Base-by-base conservation (phyloP, 2,888 invertebrate species). In the Mythimna ferrago region DNA sequence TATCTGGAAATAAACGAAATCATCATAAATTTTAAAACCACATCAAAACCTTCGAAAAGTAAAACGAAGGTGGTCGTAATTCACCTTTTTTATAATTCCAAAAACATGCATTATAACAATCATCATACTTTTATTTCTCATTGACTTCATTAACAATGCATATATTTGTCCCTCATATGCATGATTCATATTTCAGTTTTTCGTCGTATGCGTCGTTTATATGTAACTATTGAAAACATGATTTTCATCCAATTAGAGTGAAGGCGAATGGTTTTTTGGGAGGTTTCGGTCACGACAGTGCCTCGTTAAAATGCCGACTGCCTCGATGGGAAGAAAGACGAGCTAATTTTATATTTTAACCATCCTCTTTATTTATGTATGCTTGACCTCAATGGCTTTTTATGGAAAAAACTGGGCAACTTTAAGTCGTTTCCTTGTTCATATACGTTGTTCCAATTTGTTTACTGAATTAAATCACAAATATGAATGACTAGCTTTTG, bases 271-370 rank as follows among this genome's bases (percentile, higher is more conserved):
- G 89, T 92, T 92, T 94, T 93, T 90, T 86, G 86, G 79, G 75
- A 75, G 81, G 38, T 78, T 86, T 87, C 90, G 87, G 84, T 85
- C 87, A 89, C 84, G 89, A 90, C 88, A 89, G 86, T 78, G 78
- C 90, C 94, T 95, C 93, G 93, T 95, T 95, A 95, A 95, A 94
- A 95, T 94, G 90, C 93, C 94, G 81, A 85, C 86, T 90, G 87
- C 88, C 86, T 76, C 85, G 88, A 85, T 87, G 85, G 92, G 89
- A 91, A 89, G 90, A 93, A 89, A 92, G 92, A 92, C 89, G 89
- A 90, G 91, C 90, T 92, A 92, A 92, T 94, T 87, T 92, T 91
- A 92, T 92, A 92, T 92, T 92, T 90, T 89, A 91, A 92, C 88
- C 91, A 93, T 92, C 92, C 91, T 93, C 88, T 88, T 92, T 91